Percentiles rank a stretch among this genome's conserved stretches.
Conservation (phyloP, 2,113 vertebrate genomes). For the Carettochelys insculpta region DNA sequence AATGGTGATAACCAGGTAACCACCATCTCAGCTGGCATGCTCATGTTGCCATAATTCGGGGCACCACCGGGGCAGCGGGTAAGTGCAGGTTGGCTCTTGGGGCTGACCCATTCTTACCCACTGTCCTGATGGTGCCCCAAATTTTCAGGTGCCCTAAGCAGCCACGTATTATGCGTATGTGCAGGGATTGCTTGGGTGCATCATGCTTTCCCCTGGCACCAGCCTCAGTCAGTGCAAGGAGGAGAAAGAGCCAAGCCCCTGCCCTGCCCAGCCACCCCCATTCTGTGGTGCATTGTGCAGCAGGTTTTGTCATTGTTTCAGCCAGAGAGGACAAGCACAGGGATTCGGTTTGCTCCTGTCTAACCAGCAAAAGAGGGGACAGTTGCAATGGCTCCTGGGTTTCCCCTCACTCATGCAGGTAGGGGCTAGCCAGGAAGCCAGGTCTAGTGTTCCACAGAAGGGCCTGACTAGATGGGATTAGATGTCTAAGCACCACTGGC, state of each 20-base stretch:
- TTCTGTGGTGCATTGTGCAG: not conserved
- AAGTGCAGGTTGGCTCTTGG: too few species aligned
- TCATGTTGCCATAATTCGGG: too few species aligned
- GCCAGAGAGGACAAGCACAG: not conserved
- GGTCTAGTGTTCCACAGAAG: not conserved
- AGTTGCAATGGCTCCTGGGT: not conserved
- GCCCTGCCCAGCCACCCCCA: not conserved
- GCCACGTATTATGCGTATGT: too few species aligned
- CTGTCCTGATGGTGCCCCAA: too few species aligned
- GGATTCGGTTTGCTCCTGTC: not conserved
- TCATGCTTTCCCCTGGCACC: not conserved
- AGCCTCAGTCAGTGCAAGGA: not conserved
- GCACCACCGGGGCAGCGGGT: too few species aligned
- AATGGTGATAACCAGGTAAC: too few species aligned
- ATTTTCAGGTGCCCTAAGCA: too few species aligned
- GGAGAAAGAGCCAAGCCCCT: not conserved
- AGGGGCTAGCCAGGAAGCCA: not conserved
- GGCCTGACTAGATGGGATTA: not conserved
- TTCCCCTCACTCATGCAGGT: not conserved
- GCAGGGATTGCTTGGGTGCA: too few species aligned
- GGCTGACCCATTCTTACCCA: too few species aligned
- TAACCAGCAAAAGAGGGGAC: not conserved
- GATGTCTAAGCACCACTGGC: not conserved
- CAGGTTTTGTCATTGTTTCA: not conserved
- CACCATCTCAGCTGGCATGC: too few species aligned